These are phyloP conservation scores for Diorhabda elongata DNA, from an alignment of 1,140 invertebrate genomes.

Conservation along the genomic window DNA sequence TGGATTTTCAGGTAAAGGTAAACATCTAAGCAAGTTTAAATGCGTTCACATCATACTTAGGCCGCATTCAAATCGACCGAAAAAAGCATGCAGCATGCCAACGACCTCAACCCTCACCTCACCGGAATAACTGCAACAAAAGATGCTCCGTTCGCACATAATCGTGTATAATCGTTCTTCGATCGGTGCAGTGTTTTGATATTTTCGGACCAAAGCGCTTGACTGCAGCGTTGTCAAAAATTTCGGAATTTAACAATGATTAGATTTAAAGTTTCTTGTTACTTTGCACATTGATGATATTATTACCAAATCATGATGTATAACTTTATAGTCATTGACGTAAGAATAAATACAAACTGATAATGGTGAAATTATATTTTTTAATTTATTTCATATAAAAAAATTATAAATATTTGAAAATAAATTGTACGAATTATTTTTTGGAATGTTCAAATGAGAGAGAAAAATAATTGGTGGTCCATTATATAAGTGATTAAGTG, in stretches of 20 bases:
- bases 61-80: slow-evolving; percentile 22
- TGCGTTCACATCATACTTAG: background rate
- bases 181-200: slow-evolving; percentile 4
- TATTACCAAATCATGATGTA: no score
- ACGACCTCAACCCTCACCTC: slow-evolving; percentile 24
- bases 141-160: slow-evolving; percentile 4
- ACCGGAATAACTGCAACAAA: slow-evolving; percentile 21
- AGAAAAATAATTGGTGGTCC: no score
- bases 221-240: background rate
- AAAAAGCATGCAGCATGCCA: slow-evolving; percentile 18
- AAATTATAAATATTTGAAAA: no score
- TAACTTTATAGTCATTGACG: no score
- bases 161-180: slow-evolving; percentile 16
- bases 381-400: no score
- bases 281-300: no score
- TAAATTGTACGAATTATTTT: no score
- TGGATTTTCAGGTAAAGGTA: background rate
- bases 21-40: background rate
- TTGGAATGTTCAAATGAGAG: no score
- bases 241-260: background rate
- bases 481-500: no score
- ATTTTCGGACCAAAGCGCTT: background rate
- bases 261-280: no score
- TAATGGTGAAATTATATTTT: no score
- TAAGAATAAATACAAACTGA: no score